Percentiles rank a stretch among this genome's conserved stretches.
phyloP scores from a whole-genome alignment of 2,113 vertebrate genomes.

The Mola mola region DNA sequence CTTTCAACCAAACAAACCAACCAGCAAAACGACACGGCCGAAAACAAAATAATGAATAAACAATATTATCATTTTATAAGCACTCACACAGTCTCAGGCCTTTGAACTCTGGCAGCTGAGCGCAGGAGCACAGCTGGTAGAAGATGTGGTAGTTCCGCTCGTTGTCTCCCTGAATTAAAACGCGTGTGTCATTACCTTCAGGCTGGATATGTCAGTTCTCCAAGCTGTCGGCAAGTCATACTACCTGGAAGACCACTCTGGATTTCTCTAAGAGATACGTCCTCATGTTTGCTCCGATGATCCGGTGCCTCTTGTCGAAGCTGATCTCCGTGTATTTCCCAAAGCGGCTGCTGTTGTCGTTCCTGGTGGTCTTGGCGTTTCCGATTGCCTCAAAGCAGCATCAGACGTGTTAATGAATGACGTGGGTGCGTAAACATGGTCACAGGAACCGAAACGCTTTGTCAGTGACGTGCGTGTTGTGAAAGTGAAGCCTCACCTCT shows the following conservation, averaged over 20 bases:
- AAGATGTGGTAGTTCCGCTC: conserved; percentile 99
- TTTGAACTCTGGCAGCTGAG: conserved; percentile 86
- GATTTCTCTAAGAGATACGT: conserved; percentile 98
- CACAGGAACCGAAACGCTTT: not conserved
- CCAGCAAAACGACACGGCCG: no score
- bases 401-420: no score
- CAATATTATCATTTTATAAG: conserved; percentile 7
- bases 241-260: conserved; percentile 95
- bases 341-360: conserved; percentile 98
- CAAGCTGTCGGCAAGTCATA: not conserved
- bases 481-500: conserved; percentile 81
- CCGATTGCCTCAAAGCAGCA: conserved; percentile 90
- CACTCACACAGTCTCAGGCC: conserved; percentile 89
- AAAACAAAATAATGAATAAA: no score
- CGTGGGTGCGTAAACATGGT: no score
- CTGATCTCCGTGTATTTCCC: conserved; percentile 98
- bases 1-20: no score
- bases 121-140: conserved; percentile 95
- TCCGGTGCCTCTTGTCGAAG: conserved; percentile 89
- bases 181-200: conserved; percentile 19
- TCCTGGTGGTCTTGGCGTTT: conserved; percentile 97
- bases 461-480: no score
- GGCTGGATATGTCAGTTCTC: not conserved
- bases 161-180: conserved; percentile 89
- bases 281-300: conserved; percentile 97